These are phyloP conservation scores for Drosophila setosimentum DNA, from an alignment of 2,888 invertebrate genomes.

Conservation along the genomic window DNA sequence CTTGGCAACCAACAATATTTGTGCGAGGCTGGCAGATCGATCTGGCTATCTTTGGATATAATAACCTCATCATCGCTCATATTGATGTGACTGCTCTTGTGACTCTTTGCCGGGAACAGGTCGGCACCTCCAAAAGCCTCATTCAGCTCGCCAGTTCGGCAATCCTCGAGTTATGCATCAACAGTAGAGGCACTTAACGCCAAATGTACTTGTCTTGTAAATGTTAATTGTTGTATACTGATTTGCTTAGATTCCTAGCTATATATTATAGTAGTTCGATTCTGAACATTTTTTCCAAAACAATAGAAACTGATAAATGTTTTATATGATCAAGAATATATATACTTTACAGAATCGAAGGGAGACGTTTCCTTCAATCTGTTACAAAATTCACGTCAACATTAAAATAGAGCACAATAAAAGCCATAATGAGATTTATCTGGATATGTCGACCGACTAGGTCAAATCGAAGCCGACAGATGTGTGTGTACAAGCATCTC, in stretches of 20 bases:
- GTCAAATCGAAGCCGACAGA: too few relatives aligned
- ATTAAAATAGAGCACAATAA: neutral
- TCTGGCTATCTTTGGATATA: neutral
- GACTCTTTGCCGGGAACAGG: neutral
- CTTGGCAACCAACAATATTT: neutral
- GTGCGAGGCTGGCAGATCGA: neutral
- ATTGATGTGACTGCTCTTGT: neutral
- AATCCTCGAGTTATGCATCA: neutral
- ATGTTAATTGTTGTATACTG: too few relatives aligned
- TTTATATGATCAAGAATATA: neutral
- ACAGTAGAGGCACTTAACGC: too few relatives aligned
- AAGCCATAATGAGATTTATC: neutral
- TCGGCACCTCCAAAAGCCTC: neutral
- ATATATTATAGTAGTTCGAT: neutral
- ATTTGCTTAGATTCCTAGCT: too few relatives aligned
- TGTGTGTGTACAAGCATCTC: too few relatives aligned
- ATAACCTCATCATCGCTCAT: neutral
- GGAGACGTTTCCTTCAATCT: neutral
- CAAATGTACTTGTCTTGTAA: too few relatives aligned
- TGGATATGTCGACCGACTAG: too few relatives aligned
- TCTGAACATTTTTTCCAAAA: neutral
- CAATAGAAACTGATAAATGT: neutral
- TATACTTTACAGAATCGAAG: neutral
- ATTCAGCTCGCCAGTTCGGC: neutral
- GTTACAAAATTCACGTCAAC: neutral